Evolutionary conservation across 2,113 vertebrate species (phyloP).

Genomic region (Myiopsitta monachus): DNA sequence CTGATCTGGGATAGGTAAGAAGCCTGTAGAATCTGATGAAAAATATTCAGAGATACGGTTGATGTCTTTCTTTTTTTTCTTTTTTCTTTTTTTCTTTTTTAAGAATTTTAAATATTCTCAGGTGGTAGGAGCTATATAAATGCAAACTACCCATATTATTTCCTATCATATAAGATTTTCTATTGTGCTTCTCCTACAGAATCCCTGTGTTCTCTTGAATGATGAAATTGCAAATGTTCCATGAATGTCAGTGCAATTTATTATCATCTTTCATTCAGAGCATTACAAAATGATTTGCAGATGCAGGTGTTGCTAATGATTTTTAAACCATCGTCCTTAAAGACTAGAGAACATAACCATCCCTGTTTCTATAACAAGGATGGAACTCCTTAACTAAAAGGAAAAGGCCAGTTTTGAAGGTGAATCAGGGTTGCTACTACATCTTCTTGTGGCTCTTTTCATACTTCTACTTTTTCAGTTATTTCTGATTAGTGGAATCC

Average conservation of each 20-base stretch:
- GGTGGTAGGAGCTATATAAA: conserved; percentile 52
- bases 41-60: conserved; percentile 4
- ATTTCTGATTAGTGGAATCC: neutral
- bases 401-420: neutral
- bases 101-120: neutral
- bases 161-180: conserved; percentile 42
- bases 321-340: conserved; percentile 45
- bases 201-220: conserved; percentile 50
- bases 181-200: conserved; percentile 4
- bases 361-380: conserved; percentile 27
- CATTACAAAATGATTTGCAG: conserved; percentile 62
- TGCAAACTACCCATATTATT: conserved; percentile 59
- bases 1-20: neutral
- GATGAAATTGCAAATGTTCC: conserved; percentile 59
- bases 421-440: neutral
- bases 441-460: neutral
- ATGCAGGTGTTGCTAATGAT: conserved; percentile 62
- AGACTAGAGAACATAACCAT: neutral
- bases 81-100: neutral
- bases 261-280: conserved; percentile 56
- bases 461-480: neutral
- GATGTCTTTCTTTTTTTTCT: neutral
- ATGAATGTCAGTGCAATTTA: conserved; percentile 65
- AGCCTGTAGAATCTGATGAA: neutral
- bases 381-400: conserved; percentile 18